phyloP scores from a whole-genome alignment of 2,797 vertebrate genomes.

The Carcharodon carcharias region DNA sequence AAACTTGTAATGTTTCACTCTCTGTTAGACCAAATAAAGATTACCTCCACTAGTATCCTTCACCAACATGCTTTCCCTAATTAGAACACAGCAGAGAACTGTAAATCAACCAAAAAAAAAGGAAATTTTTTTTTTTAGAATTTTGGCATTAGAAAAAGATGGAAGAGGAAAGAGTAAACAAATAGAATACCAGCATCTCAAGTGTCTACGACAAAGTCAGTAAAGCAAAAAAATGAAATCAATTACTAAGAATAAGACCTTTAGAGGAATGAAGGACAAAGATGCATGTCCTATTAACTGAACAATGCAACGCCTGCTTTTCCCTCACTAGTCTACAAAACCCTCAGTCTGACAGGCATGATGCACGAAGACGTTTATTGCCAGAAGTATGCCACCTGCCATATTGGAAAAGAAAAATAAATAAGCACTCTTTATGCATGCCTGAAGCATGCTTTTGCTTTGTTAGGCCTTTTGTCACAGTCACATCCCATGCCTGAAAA shows the following conservation, averaged over 20 bases:
- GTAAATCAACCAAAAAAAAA: not conserved
- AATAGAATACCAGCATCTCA: not conserved
- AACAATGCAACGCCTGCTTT: not conserved
- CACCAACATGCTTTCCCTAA: too few species aligned
- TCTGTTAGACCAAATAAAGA: too few species aligned
- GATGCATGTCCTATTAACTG: not conserved
- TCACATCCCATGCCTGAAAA: too few species aligned
- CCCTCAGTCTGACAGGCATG: not conserved
- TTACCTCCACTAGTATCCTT: too few species aligned
- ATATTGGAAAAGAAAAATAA: not conserved
- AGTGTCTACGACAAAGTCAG: not conserved
- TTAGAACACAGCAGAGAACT: not conserved
- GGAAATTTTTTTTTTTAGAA: not conserved
- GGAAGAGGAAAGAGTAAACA: not conserved
- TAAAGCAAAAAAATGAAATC: not conserved
- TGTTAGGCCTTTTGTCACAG: not conserved
- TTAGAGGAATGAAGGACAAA: not conserved
- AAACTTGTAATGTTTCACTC: too few species aligned
- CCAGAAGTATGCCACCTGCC: not conserved
- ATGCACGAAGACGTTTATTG: not conserved
- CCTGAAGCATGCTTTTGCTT: not conserved
- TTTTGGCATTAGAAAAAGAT: not conserved
- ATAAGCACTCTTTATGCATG: not conserved
- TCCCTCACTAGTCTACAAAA: not conserved
- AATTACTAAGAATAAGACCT: not conserved